Evolutionary conservation across 2,797 vertebrate species (phyloP).

Genomic region (Tapirus indicus): DNA sequence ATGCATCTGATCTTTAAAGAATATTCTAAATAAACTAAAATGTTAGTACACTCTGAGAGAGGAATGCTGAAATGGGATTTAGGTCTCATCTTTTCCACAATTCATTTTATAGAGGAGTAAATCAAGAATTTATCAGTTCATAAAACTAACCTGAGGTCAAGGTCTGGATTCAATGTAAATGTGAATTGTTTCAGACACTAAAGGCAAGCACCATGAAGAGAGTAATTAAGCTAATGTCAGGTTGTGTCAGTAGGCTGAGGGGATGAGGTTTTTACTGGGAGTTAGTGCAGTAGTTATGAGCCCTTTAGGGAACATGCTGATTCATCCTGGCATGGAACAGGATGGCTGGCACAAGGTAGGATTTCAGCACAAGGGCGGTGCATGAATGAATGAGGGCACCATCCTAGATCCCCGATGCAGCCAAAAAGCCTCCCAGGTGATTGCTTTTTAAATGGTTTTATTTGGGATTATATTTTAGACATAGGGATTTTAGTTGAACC

Average conservation of each 20-base stretch:
- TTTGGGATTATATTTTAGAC: constrained; percentile 58
- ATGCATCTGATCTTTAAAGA: not conserved
- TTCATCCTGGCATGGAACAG: not conserved
- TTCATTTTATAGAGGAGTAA: not conserved
- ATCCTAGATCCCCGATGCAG: not conserved
- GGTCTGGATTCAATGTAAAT: not conserved
- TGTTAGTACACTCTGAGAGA: not conserved
- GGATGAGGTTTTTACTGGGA: not conserved
- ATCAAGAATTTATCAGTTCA: not conserved
- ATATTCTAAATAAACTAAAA: not conserved
- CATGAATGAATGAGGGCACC: not conserved
- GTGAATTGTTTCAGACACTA: not conserved
- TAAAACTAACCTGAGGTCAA: not conserved
- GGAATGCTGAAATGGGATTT: not conserved
- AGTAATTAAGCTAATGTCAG: not conserved
- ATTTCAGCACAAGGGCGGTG: not conserved
- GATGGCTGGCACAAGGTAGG: rapidly evolving
- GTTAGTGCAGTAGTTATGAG: not conserved
- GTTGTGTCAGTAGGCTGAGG: not conserved
- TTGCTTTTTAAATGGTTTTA: constrained; percentile 41
- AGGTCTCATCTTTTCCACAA: not conserved
- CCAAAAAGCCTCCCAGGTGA: not conserved
- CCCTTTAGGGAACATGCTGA: not conserved
- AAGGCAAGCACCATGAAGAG: not conserved
- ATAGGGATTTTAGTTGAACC: constrained; percentile 48